Percentiles rank a stretch among this genome's conserved stretches.
Evolutionary conservation across 2,888 invertebrate genomes (phyloP).

Genomic region (Pyrgus malvae): DNA sequence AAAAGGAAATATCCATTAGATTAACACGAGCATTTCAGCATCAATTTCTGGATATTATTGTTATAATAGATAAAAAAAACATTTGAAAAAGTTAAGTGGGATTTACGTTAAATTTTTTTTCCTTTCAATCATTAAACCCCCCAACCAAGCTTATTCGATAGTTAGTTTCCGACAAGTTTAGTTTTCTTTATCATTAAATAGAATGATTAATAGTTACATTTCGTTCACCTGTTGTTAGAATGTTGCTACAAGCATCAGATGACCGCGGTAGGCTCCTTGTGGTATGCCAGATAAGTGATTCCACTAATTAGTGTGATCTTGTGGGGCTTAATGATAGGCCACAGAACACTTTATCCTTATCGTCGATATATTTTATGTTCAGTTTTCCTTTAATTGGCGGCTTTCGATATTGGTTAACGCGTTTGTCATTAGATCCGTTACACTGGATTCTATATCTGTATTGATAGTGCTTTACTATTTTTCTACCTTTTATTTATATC

Average conservation of each 20-base stretch:
- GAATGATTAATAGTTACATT: conserved; percentile 35
- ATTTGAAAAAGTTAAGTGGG: too few relatives aligned
- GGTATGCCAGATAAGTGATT: conserved; percentile 40
- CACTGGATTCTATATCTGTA: conserved; percentile 18
- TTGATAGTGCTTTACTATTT: conserved; percentile 13
- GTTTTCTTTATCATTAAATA: neutral
- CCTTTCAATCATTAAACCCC: too few relatives aligned
- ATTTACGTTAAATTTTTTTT: too few relatives aligned
- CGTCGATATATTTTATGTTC: conserved; percentile 32
- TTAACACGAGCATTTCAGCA: too few relatives aligned
- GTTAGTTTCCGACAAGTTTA: too few relatives aligned
- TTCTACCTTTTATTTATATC: conserved; percentile 2
- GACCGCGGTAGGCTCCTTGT: conserved; percentile 36
- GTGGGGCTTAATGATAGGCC: conserved; percentile 34
- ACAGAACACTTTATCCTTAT: conserved; percentile 35
- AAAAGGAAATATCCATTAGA: too few relatives aligned
- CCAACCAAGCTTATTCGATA: too few relatives aligned
- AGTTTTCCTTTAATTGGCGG: conserved; percentile 31
- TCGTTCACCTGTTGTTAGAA: conserved; percentile 27
- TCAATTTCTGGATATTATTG: too few relatives aligned
- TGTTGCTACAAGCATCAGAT: conserved; percentile 27
- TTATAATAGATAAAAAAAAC: too few relatives aligned
- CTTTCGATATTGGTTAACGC: conserved; percentile 28
- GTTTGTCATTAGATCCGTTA: conserved; percentile 28
- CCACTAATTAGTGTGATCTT: conserved; percentile 39